Base-by-base conservation (phyloP, 2,797 vertebrate genomes). In the Taenioides sp. region DNA sequence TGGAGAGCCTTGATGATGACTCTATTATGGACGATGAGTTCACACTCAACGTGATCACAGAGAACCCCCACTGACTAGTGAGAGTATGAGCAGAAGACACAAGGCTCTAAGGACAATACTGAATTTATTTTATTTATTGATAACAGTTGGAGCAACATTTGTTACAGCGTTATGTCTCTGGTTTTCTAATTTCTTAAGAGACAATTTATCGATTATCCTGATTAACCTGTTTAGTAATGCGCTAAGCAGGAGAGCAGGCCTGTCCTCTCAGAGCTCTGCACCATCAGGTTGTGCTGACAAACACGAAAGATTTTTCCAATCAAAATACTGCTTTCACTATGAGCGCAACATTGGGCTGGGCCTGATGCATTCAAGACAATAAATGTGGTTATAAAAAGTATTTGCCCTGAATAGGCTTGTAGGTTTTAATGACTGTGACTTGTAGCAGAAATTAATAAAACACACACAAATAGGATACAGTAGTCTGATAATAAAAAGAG, bases 241-340 rank as follows among this genome's bases (percentile, higher is more conserved):
- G 70, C 69, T 63, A 50, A 28, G 83, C 54, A 67, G 80, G 55
- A 74, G 80, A 70, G 77, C 77, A 70, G 77, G 61, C 64, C 55
- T 75, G 69, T 72, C 67, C 68, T 72, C 76, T 70, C 78, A 80
- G 80, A 75, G 68, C 81, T 81, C 69, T 79, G 77, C 84, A 79
- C 76, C 88, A 87, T 81, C 85, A 82, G 87, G 88, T 85, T 85
- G 84, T 80, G 73, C 73, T n/a, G 25, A 84, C 80, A 84, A 76
- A 84, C 76, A 59, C 80, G 80, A 84, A 81, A 62, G 68, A 76
- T 70, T 81, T 87, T 83, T 84, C 72, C 84, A 84, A 69, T 86
- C 73, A 82, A 84, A 89, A 84, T 80, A 72, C 77, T 84, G 71
- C 84, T 82, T 79, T 81, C 61, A 71, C 88, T 84, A 83, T 73